Percentiles rank a stretch among this genome's conserved stretches.
Conservation (phyloP, 1,140 invertebrate species). For the Ectropis grisescens region DNA sequence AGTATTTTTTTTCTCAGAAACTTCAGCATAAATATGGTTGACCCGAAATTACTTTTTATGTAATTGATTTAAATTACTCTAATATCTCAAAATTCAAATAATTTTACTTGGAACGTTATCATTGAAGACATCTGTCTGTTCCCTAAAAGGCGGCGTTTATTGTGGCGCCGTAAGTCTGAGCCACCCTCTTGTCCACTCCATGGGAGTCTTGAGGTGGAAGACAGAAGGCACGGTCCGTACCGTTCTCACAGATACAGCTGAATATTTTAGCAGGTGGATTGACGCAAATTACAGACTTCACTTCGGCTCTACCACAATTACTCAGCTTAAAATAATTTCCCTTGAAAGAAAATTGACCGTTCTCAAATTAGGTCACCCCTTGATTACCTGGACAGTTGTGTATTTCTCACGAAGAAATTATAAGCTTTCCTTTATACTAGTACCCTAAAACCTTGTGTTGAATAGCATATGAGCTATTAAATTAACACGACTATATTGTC, state of each 20-base stretch:
- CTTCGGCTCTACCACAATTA: conserved; percentile 32
- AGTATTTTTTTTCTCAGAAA: too few species aligned
- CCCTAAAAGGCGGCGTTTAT: too few species aligned
- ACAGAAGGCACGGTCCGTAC: conserved; percentile 14
- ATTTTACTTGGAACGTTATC: too few species aligned
- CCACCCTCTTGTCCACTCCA: conserved; percentile 13
- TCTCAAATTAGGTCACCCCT: conserved; percentile 42
- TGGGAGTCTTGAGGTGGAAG: conserved; percentile 11
- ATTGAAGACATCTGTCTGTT: too few species aligned
- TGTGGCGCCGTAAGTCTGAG: neutral
- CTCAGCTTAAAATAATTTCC: conserved; percentile 25
- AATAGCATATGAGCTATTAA: too few species aligned
- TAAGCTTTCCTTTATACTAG: too few species aligned
- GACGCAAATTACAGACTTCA: conserved; percentile 45
- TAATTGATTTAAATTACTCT: too few species aligned
- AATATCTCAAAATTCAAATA: too few species aligned
- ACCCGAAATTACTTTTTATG: too few species aligned
- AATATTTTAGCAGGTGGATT: conserved; percentile 46
- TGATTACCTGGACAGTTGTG: conserved; percentile 27
- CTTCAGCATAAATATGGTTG: too few species aligned
- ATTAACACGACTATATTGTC: too few species aligned
- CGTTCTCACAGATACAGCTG: conserved; percentile 38
- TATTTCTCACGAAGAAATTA: conserved; percentile 36
- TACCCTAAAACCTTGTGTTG: too few species aligned
- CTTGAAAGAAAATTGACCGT: conserved; percentile 21